These are phyloP conservation scores for Andrena trimmerana DNA, from an alignment of 2,888 invertebrate genomes.

Conservation along the genomic window DNA sequence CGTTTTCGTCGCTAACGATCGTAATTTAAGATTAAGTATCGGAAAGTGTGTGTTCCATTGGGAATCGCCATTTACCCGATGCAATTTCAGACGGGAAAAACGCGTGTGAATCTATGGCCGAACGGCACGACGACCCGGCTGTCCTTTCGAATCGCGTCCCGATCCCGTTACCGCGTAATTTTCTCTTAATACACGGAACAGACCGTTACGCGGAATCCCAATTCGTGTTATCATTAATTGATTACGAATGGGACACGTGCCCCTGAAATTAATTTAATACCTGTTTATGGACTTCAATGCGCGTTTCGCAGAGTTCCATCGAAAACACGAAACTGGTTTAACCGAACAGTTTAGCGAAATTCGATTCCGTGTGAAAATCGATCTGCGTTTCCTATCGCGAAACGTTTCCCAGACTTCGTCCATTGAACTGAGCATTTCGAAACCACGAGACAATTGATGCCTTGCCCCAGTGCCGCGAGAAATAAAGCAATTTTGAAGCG, in stretches of 20 bases:
- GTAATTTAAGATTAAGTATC: constrained; percentile 52
- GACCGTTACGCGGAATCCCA: background rate
- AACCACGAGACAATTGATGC: constrained; percentile 19
- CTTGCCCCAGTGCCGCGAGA: constrained; percentile 36
- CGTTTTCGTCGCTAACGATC: constrained; percentile 50
- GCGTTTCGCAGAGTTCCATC: background rate
- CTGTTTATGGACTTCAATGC: background rate
- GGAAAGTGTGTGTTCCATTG: constrained; percentile 38
- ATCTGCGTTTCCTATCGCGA: background rate
- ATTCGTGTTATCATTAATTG: background rate
- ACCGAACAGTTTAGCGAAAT: background rate
- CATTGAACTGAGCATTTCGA: constrained; percentile 25
- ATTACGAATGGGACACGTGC: background rate
- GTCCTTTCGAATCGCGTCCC: background rate
- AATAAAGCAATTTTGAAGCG: constrained; percentile 35
- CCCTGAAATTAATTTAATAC: background rate
- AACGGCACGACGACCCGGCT: background rate
- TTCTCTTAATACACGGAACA: background rate
- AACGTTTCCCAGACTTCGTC: background rate
- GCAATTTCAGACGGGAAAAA: constrained; percentile 44
- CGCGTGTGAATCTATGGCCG: constrained; percentile 6
- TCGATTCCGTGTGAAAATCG: background rate
- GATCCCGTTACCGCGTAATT: constrained; percentile 6
- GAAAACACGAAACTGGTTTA: no score
- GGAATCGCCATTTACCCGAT: constrained; percentile 25